Evolutionary conservation across 2,888 invertebrate genomes (phyloP).

Genomic region (Oegoconia quadripuncta): DNA sequence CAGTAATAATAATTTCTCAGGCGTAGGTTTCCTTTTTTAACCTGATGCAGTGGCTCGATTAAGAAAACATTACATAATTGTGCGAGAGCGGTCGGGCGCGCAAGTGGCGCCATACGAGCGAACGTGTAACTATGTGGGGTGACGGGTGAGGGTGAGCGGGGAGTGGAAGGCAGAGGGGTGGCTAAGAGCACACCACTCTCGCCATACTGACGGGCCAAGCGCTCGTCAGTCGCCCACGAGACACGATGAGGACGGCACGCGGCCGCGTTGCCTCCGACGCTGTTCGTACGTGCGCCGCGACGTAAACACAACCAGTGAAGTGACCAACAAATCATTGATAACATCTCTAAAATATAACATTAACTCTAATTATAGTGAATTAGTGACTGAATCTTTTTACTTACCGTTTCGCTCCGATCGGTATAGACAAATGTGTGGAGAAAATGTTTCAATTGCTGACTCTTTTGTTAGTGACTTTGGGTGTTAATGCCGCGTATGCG

Average conservation of each 20-base stretch:
- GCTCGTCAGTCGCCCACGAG: conserved; percentile 63
- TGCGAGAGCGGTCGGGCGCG: conserved; percentile 62
- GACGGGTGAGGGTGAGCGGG: conserved; percentile 52
- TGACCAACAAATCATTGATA: conserved; percentile 41
- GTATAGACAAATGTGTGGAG: conserved; percentile 65
- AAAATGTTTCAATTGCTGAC: conserved; percentile 75
- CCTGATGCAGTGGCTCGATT: conserved; percentile 62
- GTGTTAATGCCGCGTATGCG: conserved; percentile 68
- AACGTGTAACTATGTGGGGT: conserved; percentile 71
- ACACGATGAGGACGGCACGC: conserved; percentile 66
- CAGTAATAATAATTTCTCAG: conserved; percentile 41
- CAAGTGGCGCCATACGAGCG: conserved; percentile 73
- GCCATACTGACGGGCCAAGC: conserved; percentile 47
- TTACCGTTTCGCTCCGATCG: conserved; percentile 34
- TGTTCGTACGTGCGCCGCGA: conserved; percentile 58
- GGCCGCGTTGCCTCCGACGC: conserved; percentile 50
- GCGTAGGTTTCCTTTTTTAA: conserved; percentile 51
- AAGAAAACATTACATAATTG: conserved; percentile 77
- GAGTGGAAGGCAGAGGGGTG: conserved; percentile 50
- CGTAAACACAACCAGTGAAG: conserved; percentile 69
- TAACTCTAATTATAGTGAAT: conserved; percentile 40
- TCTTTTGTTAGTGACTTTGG: conserved; percentile 73
- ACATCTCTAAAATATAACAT: conserved; percentile 36
- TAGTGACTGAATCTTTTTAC: conserved; percentile 35
- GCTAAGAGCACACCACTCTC: conserved; percentile 60